Evolutionary conservation across 2,888 invertebrate genomes (phyloP).

Genomic region (Kryphioiulus occultus): DNA sequence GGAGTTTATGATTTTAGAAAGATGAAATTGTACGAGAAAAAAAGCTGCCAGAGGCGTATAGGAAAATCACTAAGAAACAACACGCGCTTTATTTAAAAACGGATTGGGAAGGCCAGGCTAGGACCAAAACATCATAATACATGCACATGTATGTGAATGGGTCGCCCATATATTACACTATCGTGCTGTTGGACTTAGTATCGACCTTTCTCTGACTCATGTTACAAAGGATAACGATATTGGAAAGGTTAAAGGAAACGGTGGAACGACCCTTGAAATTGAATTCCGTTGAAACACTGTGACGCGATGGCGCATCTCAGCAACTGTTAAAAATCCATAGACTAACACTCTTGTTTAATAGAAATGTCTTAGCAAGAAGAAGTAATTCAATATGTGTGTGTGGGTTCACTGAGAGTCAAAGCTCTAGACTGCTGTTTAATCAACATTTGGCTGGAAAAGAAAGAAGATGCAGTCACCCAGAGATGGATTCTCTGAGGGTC

Average conservation of each 20-base stretch:
- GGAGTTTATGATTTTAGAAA: background rate
- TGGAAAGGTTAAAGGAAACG: background rate
- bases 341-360: background rate
- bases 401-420: constrained; percentile 21
- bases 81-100: background rate
- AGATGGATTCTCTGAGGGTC: constrained; percentile 27
- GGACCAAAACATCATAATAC: background rate
- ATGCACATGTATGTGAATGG: no score
- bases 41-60: background rate
- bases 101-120: background rate
- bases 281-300: background rate
- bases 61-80: background rate
- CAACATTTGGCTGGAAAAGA: background rate
- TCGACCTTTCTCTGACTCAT: no score
- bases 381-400: background rate
- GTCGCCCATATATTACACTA: no score
- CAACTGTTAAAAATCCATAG: background rate
- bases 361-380: constrained; percentile 18
- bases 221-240: no score
- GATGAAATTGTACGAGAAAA: background rate
- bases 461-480: constrained; percentile 20
- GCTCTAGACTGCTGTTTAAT: constrained; percentile 31
- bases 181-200: no score
- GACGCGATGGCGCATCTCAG: background rate
- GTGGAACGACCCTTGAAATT: background rate